Evolutionary conservation across 2,888 invertebrate species (phyloP).

Genomic region (Drosophila ustulata): DNA sequence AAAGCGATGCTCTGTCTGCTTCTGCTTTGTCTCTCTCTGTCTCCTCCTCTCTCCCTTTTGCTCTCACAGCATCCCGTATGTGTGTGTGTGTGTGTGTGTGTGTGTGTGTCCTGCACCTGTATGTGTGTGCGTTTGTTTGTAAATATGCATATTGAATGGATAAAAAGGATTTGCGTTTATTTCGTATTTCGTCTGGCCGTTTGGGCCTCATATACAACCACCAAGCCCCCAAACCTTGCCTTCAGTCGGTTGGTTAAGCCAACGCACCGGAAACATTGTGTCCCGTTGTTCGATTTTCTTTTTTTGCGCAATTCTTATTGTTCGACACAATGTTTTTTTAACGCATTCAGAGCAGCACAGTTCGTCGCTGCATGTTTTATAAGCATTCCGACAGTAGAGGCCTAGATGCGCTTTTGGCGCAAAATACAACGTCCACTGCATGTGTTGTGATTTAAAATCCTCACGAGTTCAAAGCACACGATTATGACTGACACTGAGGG

Average conservation of each 20-base stretch:
- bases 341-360: conserved; percentile 34
- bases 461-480: not conserved
- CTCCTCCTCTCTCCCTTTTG: not conserved
- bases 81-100: not conserved
- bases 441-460: conserved; percentile 2
- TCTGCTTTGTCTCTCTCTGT: conserved; percentile 8
- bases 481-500: not conserved
- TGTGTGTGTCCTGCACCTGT: conserved; percentile 9
- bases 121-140: conserved; percentile 7
- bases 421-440: conserved; percentile 16
- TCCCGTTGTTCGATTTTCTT: conserved; percentile 33
- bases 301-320: conserved; percentile 45
- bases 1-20: conserved; percentile 40
- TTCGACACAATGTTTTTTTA: conserved; percentile 40
- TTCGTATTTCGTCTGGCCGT: conserved; percentile 56
- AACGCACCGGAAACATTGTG: conserved; percentile 62
- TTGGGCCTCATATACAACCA: conserved; percentile 15
- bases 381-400: conserved; percentile 28
- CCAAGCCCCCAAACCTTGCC: conserved; percentile 1
- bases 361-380: conserved; percentile 44
- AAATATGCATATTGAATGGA: conserved; percentile 69
- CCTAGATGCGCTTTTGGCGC: conserved; percentile 24
- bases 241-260: conserved; percentile 32
- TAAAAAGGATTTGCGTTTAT: conserved; percentile 71
- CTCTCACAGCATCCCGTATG: too few relatives aligned